phyloP scores from a whole-genome alignment of 1,140 invertebrate species.

The Aethina tumida region DNA sequence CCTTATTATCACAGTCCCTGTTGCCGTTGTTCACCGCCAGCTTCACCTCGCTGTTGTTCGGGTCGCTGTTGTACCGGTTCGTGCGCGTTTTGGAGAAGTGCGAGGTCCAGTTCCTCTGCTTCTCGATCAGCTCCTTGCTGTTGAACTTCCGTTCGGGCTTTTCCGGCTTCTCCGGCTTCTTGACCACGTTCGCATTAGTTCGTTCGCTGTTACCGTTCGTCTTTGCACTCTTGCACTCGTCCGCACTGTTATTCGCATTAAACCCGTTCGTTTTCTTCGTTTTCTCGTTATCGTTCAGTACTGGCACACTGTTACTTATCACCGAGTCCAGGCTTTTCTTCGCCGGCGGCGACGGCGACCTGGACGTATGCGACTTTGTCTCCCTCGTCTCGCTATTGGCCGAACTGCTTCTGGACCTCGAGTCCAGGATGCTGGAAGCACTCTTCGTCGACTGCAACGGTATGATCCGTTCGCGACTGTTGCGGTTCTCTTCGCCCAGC shows the following conservation, averaged over 20 bases:
- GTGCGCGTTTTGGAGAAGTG: slow-evolving; percentile 71
- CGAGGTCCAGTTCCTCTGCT: slow-evolving; percentile 83
- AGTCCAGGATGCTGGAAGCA: slow-evolving; percentile 31
- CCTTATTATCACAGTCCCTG: slow-evolving; percentile 29
- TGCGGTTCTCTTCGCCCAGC: slow-evolving; percentile 58
- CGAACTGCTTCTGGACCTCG: slow-evolving; percentile 28
- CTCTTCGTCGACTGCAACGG: slow-evolving; percentile 34
- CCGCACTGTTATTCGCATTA: slow-evolving; percentile 19
- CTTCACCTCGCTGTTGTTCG: slow-evolving; percentile 38
- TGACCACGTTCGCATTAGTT: slow-evolving; percentile 37
- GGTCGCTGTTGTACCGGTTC: slow-evolving; percentile 51
- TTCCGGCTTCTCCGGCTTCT: slow-evolving; percentile 64
- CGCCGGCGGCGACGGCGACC: slow-evolving; percentile 30
- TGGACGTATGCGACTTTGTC: slow-evolving; percentile 23
- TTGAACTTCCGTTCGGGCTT: slow-evolving; percentile 75
- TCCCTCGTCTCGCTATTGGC: slow-evolving; percentile 30
- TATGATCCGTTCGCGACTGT: slow-evolving; percentile 16
- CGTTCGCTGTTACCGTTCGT: slow-evolving; percentile 37
- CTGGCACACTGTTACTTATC: slow-evolving; percentile 19
- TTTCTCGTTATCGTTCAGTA: slow-evolving; percentile 20
- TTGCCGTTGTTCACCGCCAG: slow-evolving; percentile 31
- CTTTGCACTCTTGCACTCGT: slow-evolving; percentile 33
- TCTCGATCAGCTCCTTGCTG: slow-evolving; percentile 76
- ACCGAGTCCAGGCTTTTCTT: slow-evolving; percentile 10
- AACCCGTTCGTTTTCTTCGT: slow-evolving; percentile 25